Base-by-base conservation (phyloP, 2,888 invertebrate genomes). In the Idaea aversata region DNA sequence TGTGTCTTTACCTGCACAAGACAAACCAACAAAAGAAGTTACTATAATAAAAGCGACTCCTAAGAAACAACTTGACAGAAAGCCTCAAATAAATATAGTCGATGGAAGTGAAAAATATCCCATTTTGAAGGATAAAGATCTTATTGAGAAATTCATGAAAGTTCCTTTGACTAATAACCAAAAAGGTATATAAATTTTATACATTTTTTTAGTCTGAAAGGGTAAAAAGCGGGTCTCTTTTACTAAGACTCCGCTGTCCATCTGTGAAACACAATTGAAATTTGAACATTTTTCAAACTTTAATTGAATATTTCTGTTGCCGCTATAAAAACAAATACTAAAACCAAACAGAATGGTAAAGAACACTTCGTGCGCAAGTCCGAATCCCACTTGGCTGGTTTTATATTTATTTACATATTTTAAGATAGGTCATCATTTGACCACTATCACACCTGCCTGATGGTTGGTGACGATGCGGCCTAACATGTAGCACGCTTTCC, bases 121-220 rank as follows among this genome's bases (percentile, higher is more conserved):
- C 0, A 69, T 91, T 36, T 75, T 93, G 4, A 83, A 83, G 34
- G 75, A 92, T 72, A 72, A 83, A 4, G 81, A 81, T 0, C 70
- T 92, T 1, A 73, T 88, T 0, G 72, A 77, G 15, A 81, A 75
- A 66, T 89, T 91, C 59, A 66, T 84, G 1, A 79, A 74, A 64
- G 88, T 91, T 0, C 72, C 82, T 0, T 75, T 91, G 76, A 84
- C 74, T 38, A 92, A 92, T 70, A 91, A 91, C 72, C 91, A 92
- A 60, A 93, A 91, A 88, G 92, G 92, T 91, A 77, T 47, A 15
- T 13, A 0, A 58, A 15, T 5, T 5, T 58, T 13, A 58, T 58
- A 57, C 3, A 3, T 57, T 13, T 57, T 57, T 57, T 57, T 57
- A 25, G 25, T 3, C 25, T 25, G 25, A 25, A 25, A 25, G 25